Base-by-base conservation (phyloP, 2,888 invertebrate genomes). In the Lagria hirta region DNA sequence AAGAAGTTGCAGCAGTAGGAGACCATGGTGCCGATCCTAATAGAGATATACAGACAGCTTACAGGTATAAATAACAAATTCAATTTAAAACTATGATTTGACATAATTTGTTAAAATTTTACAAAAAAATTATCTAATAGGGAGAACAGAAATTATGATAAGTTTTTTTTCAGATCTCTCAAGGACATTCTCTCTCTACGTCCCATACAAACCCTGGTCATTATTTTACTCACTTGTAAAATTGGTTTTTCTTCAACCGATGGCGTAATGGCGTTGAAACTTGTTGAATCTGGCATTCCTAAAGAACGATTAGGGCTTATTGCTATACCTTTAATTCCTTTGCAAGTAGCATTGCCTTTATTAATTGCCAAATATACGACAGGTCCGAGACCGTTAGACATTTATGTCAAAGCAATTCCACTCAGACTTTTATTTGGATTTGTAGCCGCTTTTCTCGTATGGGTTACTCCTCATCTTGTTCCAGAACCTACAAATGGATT, bases 241-340 rank as follows among this genome's bases (percentile, higher is more conserved):
- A 80, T 96, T 54, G 93, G 94, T 2, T 99, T 98, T 74, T 88
- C 95, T 21, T 95, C 97, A 1, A 88, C 92, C 47, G 99, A 99
- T 75, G 88, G 92, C 12, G 91, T 98, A 1, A 92, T 97, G 11
- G 88, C 91, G 2, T 75, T 99, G 47, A 99, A 99, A 72, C 75
- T 99, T 30, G 89, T 98, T 1, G 98, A 97, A 71, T 88, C 88
- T 14, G 99, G 99, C 7, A 89, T 99, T 30, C 94, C 96, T 0
- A 92, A 94, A 64, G 98, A 98, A 68, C 88, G 89, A 58, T 73
- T 99, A 41, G 98, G 97, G 0, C 73, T 98, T 38, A 77, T 99
- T 63, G 93, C 92, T 1, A 83, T 99, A 20, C 96, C 97, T 7
- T 75, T 99, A 67, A 88, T 95, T 30, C 97, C 99, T 6, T 75